Conservation (phyloP, 2,888 invertebrate species). For the Bruchidius siliquastri region DNA sequence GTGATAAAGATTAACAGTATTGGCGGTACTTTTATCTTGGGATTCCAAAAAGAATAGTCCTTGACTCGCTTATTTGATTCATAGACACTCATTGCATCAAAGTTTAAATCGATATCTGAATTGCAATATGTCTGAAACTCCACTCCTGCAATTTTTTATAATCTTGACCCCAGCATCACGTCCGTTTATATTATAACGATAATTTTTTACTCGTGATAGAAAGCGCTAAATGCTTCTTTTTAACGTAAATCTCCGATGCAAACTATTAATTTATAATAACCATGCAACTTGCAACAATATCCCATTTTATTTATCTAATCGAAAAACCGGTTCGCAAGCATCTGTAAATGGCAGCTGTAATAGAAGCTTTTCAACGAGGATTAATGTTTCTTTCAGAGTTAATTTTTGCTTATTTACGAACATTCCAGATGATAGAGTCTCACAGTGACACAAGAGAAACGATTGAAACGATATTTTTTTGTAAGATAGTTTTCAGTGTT, state of each 20-base stretch:
- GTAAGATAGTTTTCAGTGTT: not conserved
- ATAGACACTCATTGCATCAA: no score
- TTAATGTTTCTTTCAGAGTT: not conserved
- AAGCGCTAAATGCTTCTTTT: not conserved
- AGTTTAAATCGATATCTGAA: not conserved
- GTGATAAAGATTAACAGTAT: no score
- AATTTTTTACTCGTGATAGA: not conserved
- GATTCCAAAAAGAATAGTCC: no score
- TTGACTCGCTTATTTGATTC: no score
- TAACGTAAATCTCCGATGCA: not conserved
- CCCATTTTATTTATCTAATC: not conserved
- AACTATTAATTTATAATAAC: not conserved
- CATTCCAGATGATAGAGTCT: not conserved
- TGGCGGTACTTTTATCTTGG: no score
- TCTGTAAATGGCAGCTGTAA: not conserved
- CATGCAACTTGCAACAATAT: not conserved
- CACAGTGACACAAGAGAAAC: not conserved
- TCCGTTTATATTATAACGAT: not conserved
- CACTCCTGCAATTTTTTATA: not conserved
- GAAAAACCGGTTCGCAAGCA: not conserved
- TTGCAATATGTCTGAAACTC: not conserved
- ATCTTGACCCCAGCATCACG: not conserved
- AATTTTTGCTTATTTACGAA: not conserved
- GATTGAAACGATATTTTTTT: not conserved
- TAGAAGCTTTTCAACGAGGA: not conserved